phyloP scores from a whole-genome alignment of 2,113 vertebrate genomes.

The Telmatochromis bifrenatus region DNA sequence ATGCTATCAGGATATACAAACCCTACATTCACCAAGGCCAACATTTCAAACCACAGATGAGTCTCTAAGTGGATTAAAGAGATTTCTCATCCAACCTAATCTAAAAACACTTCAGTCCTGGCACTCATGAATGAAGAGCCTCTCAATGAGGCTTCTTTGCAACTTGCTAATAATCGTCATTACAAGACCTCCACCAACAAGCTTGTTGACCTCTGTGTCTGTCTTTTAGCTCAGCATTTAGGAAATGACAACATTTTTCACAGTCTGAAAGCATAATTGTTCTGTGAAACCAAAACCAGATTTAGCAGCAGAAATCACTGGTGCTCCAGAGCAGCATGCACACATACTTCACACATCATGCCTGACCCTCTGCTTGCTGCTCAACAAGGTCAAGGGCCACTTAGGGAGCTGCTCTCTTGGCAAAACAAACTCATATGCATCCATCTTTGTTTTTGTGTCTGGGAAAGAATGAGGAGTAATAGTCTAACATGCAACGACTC shows the following conservation, averaged over 20 bases:
- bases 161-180: not conserved
- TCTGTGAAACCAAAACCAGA: not conserved
- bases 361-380: not conserved
- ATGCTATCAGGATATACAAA: not conserved
- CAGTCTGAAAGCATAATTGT: not conserved
- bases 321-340: not conserved
- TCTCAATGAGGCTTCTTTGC: not conserved
- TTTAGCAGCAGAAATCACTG: not conserved
- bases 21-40: not conserved
- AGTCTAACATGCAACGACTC: not conserved
- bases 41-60: not conserved
- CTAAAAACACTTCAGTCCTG: not conserved
- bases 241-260: not conserved
- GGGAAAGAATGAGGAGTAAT: not conserved
- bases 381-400: conserved; percentile 20
- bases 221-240: not conserved
- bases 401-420: not conserved
- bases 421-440: not conserved
- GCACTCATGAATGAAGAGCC: not conserved
- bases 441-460: not conserved
- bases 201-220: not conserved
- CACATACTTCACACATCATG: not conserved
- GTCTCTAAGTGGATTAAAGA: not conserved
- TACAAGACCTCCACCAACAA: not conserved
- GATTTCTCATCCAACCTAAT: not conserved